phyloP scores from a whole-genome alignment of 2,888 invertebrate genomes.

The Macroteleia sp. region DNA sequence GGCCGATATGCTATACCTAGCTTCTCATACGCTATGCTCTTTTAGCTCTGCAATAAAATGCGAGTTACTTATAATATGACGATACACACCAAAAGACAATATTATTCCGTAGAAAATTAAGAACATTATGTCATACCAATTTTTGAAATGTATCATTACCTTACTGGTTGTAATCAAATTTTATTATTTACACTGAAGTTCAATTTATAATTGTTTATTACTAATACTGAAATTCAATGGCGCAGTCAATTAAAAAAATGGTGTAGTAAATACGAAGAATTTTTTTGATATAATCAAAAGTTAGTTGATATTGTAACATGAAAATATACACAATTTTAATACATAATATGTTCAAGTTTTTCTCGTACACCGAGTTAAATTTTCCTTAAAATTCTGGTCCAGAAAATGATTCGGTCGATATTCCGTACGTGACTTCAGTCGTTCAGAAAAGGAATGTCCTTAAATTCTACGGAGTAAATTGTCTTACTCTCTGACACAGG shows the following conservation, averaged over 20 bases:
- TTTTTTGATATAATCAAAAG: too few species aligned
- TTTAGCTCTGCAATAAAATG: constrained; percentile 72
- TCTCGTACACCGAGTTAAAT: constrained; percentile 10
- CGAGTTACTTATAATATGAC: constrained; percentile 57
- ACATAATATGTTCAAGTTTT: constrained; percentile 46
- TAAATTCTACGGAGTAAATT: constrained; percentile 67
- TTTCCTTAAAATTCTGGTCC: constrained; percentile 66
- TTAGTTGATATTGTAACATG: constrained; percentile 11
- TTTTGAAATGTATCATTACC: constrained; percentile 30
- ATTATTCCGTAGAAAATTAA: constrained; percentile 63
- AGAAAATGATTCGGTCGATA: constrained; percentile 71
- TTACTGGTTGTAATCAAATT: constrained; percentile 25
- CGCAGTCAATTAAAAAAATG: constrained; percentile 8
- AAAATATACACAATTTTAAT: constrained; percentile 27
- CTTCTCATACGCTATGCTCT: constrained; percentile 78
- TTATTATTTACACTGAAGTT: constrained; percentile 39
- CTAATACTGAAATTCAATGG: not conserved
- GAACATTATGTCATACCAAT: constrained; percentile 31
- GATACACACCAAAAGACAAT: constrained; percentile 51
- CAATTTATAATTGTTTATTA: constrained; percentile 44
- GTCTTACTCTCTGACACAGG: constrained; percentile 59
- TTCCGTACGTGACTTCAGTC: constrained; percentile 58
- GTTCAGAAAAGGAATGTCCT: constrained; percentile 55
- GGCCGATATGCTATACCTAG: constrained; percentile 72
- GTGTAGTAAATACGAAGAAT: too few species aligned